Evolutionary conservation across 2,888 invertebrate species (phyloP).

Genomic region (Altica lythri): DNA sequence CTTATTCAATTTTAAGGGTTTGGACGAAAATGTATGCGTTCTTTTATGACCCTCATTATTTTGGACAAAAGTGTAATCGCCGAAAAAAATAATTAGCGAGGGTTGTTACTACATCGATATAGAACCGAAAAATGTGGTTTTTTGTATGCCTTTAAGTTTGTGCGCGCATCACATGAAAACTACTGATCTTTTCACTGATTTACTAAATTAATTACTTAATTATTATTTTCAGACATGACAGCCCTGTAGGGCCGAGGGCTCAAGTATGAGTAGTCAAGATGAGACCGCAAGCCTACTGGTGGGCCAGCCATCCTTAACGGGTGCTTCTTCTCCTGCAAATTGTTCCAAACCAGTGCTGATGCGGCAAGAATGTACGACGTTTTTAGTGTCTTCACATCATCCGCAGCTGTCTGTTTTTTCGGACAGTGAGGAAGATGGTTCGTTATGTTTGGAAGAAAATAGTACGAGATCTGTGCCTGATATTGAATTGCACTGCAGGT

Average conservation of each 20-base stretch:
- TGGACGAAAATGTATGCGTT: too few relatives aligned
- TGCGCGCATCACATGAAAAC: too few relatives aligned
- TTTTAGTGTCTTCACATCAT: conserved; percentile 69
- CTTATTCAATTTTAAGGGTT: too few relatives aligned
- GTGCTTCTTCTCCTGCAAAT: conserved; percentile 58
- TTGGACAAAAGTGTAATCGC: too few relatives aligned
- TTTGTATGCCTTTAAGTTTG: too few relatives aligned
- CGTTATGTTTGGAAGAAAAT: conserved; percentile 68
- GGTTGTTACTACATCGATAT: too few relatives aligned
- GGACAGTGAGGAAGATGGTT: conserved; percentile 78
- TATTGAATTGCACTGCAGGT: conserved; percentile 76
- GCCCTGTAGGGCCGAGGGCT: conserved; percentile 37
- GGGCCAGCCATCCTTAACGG: conserved; percentile 64
- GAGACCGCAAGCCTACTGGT: conserved; percentile 81
- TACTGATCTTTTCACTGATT: too few relatives aligned
- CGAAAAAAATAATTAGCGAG: too few relatives aligned
- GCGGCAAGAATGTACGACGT: conserved; percentile 84
- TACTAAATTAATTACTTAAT: too few relatives aligned
- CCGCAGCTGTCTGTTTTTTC: conserved; percentile 73
- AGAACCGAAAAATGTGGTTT: too few relatives aligned
- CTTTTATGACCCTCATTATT: too few relatives aligned
- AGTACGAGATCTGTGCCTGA: conserved; percentile 80
- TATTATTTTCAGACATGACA: conserved; percentile 31
- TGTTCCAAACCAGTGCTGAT: conserved; percentile 79
- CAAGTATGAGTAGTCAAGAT: conserved; percentile 69